phyloP scores from a whole-genome alignment of 2,797 vertebrate species.

The Mus caroli region DNA sequence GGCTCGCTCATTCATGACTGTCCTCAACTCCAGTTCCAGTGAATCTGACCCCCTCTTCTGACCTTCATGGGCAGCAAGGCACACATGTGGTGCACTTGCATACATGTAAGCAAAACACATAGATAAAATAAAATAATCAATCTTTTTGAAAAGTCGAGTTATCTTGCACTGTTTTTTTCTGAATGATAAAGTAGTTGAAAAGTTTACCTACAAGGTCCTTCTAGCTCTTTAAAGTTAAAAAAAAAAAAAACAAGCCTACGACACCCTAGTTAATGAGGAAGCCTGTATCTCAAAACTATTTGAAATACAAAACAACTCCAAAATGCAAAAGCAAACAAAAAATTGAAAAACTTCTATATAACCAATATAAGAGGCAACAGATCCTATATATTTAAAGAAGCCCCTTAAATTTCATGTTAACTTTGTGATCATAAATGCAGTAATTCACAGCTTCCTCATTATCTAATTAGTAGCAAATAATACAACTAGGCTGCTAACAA shows the following conservation, averaged over 20 bases:
- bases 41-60: no score
- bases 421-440: not conserved
- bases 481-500: not conserved
- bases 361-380: constrained; percentile 5
- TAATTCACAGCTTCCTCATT: not conserved
- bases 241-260: not conserved
- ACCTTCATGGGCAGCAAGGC: not conserved
- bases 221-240: constrained; percentile 38
- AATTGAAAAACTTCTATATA: not conserved
- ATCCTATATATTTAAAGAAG: constrained; percentile 12
- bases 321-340: not conserved
- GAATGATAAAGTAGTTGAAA: constrained; percentile 16
- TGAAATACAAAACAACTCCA: constrained; percentile 38
- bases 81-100: not conserved
- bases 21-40: not conserved
- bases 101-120: not conserved
- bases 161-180: not conserved
- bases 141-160: constrained; percentile 19
- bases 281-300: not conserved
- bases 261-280: constrained; percentile 27
- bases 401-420: constrained; percentile 22
- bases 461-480: constrained; percentile 39
- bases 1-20: not conserved
- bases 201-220: not conserved
- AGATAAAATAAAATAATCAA: not conserved